phyloP scores from a whole-genome alignment of 1,140 invertebrate species.

The Diuraphis noxia region DNA sequence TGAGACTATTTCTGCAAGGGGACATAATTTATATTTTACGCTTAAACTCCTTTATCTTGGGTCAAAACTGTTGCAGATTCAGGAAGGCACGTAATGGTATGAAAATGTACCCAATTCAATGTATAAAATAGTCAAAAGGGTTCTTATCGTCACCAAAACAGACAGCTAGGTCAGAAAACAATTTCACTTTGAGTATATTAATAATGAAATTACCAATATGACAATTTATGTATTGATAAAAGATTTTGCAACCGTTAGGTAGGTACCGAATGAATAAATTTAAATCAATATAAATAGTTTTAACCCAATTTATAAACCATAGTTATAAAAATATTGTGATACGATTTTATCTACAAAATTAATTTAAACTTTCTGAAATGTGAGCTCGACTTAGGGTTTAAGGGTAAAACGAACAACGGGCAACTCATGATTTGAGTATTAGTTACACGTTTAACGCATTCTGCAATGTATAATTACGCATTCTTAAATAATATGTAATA shows the following conservation, averaged over 20 bases:
- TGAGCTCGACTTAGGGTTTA: neutral
- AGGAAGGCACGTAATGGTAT: neutral
- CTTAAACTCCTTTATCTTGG: neutral
- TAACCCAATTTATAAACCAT: neutral
- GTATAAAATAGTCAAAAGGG: slow-evolving; percentile 4
- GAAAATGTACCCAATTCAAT: neutral
- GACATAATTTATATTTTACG: neutral
- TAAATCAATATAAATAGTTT: neutral
- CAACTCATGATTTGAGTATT: neutral
- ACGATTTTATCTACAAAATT: neutral
- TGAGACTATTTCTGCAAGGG: neutral
- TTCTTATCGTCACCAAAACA: slow-evolving; percentile 21
- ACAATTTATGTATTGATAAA: neutral
- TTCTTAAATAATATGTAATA: neutral
- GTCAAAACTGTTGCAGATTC: neutral
- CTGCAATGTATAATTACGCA: neutral
- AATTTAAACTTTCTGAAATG: neutral
- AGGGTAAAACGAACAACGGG: neutral
- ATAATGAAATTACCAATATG: neutral
- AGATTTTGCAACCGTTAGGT: neutral
- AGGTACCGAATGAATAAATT: neutral
- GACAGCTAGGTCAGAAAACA: slow-evolving; percentile 4
- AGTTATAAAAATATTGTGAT: neutral
- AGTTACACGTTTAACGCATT: neutral
- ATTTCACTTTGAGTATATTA: neutral